Evolutionary conservation across 2,113 vertebrate species (phyloP).

Genomic region (Onychostruthus taczanowskii): DNA sequence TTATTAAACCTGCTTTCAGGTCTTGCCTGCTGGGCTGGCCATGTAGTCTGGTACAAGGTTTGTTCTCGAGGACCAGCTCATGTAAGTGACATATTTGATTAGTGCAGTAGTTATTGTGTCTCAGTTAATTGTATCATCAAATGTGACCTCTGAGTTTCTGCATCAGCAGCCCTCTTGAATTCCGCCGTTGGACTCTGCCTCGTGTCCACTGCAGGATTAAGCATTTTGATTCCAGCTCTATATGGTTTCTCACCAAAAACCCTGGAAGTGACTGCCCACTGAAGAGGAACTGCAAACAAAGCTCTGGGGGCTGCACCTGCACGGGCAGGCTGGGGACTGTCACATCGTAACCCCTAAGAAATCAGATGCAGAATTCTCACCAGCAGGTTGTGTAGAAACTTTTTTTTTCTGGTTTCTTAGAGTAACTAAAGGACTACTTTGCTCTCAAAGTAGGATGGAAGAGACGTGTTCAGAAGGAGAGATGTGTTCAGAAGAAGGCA

Average conservation of each 20-base stretch:
- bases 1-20: neutral
- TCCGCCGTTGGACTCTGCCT: neutral
- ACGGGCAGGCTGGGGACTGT: neutral
- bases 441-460: neutral
- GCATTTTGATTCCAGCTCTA: neutral
- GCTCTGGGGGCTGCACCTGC: neutral
- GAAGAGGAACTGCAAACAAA: neutral
- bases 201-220: neutral
- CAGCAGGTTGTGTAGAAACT: fast-evolving
- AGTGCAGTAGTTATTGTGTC: neutral
- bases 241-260: neutral
- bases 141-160: neutral
- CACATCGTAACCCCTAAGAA: fast-evolving
- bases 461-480: neutral
- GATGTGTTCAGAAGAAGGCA: constrained; percentile 25
- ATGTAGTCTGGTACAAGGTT: neutral
- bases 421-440: neutral
- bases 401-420: neutral
- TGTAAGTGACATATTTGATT: fast-evolving
- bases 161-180: neutral
- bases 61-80: neutral
- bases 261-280: neutral
- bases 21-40: neutral
- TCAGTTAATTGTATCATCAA: neutral
- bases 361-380: neutral